Evolutionary conservation across 2,888 invertebrate genomes (phyloP).

Genomic region (Griposia aprilina): DNA sequence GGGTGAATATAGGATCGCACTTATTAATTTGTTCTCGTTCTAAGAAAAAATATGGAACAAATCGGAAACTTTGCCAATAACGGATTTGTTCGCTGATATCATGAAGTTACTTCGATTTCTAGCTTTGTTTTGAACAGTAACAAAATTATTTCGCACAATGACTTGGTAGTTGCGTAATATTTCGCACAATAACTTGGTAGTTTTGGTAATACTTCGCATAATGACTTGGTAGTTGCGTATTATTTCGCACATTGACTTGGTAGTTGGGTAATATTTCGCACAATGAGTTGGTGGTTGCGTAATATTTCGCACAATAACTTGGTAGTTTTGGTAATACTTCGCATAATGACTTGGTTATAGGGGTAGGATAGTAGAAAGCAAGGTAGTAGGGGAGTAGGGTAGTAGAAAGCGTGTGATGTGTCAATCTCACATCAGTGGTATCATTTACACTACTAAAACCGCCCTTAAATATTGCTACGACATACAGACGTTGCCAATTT

Average conservation of each 20-base stretch:
- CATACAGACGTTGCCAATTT: background rate
- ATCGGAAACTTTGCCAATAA: background rate
- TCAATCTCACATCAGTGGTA: background rate
- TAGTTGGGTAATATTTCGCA: too few species aligned
- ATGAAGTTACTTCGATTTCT: background rate
- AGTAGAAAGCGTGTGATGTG: background rate
- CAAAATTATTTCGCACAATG: background rate
- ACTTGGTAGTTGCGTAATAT: too few species aligned
- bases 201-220: too few species aligned
- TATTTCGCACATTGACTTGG: too few species aligned
- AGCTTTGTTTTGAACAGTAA: background rate
- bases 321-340: too few species aligned
- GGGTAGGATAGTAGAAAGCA: too few species aligned
- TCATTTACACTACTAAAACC: background rate
- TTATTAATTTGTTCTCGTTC: constrained; percentile 33
- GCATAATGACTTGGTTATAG: too few species aligned
- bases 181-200: too few species aligned
- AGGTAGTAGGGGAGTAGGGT: too few species aligned
- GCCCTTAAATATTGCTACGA: background rate
- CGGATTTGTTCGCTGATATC: background rate
- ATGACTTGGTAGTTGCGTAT: too few species aligned
- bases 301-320: too few species aligned
- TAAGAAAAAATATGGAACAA: background rate
- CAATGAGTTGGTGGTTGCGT: too few species aligned
- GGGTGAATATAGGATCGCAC: constrained; percentile 12